phyloP scores from a whole-genome alignment of 2,797 vertebrate species.

The Xenops minutus region DNA sequence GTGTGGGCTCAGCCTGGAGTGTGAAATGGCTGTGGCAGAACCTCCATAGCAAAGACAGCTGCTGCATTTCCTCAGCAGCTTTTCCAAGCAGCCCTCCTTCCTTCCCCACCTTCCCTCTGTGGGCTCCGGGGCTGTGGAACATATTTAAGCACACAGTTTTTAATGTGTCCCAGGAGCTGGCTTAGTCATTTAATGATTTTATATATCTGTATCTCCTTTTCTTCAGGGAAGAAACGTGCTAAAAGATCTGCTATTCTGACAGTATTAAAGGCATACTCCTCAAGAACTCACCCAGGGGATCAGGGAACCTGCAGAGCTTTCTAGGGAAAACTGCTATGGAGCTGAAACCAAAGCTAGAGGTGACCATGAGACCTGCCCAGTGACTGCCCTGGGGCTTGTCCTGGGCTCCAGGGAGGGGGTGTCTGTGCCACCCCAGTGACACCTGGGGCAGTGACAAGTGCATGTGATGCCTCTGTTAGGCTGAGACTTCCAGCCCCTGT shows the following conservation, averaged over 20 bases:
- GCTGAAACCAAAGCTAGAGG: background rate
- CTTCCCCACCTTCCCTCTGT: background rate
- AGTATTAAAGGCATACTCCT: background rate
- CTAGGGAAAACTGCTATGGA: background rate
- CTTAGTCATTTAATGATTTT: background rate
- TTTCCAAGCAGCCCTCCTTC: background rate
- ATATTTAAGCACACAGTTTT: background rate
- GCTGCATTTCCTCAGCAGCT: background rate
- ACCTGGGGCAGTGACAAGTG: background rate
- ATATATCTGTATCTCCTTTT: background rate
- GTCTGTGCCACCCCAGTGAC: background rate
- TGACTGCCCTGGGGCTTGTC: background rate
- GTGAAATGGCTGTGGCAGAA: background rate
- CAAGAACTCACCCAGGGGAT: background rate
- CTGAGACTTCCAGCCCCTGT: background rate
- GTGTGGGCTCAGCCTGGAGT: background rate
- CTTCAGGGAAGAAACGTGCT: background rate
- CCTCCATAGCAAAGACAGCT: background rate
- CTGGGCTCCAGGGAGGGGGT: background rate
- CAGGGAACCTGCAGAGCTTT: background rate
- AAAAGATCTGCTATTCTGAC: background rate
- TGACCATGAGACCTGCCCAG: fast-evolving
- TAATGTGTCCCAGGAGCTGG: background rate
- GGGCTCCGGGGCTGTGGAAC: background rate
- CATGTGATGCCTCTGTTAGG: background rate